phyloP scores from a whole-genome alignment of 2,797 vertebrate genomes.

The Naso thynnoides region DNA sequence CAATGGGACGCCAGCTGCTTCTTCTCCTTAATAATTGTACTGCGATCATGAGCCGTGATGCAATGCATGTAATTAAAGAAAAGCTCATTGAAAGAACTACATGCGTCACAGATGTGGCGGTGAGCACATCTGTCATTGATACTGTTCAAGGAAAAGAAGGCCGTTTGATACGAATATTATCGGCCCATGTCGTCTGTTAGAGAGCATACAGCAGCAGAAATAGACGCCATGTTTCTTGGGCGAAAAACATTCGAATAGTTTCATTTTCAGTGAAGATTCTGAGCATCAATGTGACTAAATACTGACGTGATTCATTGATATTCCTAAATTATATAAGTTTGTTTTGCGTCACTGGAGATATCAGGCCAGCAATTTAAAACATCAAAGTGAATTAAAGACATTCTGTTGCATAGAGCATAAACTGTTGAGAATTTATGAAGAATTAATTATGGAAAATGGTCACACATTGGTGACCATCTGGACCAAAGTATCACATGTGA shows the following conservation, averaged over 20 bases:
- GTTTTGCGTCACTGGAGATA: neutral
- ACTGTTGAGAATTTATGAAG: neutral
- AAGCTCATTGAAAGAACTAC: constrained; percentile 21
- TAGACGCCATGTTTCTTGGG: neutral
- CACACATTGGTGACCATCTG: neutral
- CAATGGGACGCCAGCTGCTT: constrained; percentile 45
- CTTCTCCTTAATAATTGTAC: constrained; percentile 36
- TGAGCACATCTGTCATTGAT: neutral
- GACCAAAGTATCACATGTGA: neutral
- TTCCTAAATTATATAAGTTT: neutral
- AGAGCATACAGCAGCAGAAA: neutral
- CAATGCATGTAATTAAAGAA: constrained; percentile 22
- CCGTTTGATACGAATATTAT: constrained; percentile 24
- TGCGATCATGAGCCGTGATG: constrained; percentile 40
- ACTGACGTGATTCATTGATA: neutral
- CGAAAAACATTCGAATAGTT: neutral
- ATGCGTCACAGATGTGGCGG: constrained; percentile 24
- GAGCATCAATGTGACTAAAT: neutral
- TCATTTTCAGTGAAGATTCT: neutral
- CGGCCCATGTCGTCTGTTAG: neutral
- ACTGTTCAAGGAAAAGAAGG: neutral
- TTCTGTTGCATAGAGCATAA: no score
- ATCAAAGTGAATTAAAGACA: neutral
- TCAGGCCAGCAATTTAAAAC: neutral
- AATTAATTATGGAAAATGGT: neutral